Conservation (phyloP, 1,140 invertebrate species). For the Drosophila takahashii region DNA sequence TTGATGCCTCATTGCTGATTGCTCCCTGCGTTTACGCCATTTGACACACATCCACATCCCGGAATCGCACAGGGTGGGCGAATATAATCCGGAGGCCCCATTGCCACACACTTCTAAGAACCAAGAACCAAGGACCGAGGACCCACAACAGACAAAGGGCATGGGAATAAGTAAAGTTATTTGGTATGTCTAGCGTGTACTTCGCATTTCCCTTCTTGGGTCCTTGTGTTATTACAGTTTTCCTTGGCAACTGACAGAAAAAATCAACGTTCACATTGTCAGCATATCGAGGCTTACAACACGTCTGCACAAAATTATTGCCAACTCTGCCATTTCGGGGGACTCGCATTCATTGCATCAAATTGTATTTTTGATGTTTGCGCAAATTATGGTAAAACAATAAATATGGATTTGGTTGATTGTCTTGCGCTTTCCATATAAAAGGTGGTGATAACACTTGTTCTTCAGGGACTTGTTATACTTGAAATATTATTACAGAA, state of each 20-base stretch:
- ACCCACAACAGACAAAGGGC: conserved; percentile 17
- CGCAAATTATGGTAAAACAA: conserved; percentile 44
- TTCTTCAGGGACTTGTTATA: neutral
- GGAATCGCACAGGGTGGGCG: neutral
- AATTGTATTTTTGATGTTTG: conserved; percentile 39
- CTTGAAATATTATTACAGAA: no score
- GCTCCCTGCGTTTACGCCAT: conserved; percentile 73
- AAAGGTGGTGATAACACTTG: conserved; percentile 3
- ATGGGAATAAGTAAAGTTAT: conserved; percentile 75
- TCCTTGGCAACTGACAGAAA: conserved; percentile 23
- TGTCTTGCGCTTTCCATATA: conserved; percentile 5
- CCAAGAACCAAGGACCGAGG: conserved; percentile 5
- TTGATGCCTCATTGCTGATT: conserved; percentile 80
- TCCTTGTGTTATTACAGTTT: conserved; percentile 54
- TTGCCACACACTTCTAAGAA: conserved; percentile 5
- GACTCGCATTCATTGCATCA: conserved; percentile 36
- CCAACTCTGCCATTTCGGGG: conserved; percentile 30
- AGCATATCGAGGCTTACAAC: conserved; percentile 65
- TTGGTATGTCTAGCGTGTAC: conserved; percentile 76
- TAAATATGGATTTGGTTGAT: conserved; percentile 32
- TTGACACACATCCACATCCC: conserved; percentile 69
- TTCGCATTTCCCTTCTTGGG: conserved; percentile 9
- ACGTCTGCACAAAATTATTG: conserved; percentile 40
- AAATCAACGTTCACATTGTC: conserved; percentile 76
- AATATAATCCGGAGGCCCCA: neutral